phyloP scores from a whole-genome alignment of 2,888 invertebrate species.

The Stenotaenia linearis region DNA sequence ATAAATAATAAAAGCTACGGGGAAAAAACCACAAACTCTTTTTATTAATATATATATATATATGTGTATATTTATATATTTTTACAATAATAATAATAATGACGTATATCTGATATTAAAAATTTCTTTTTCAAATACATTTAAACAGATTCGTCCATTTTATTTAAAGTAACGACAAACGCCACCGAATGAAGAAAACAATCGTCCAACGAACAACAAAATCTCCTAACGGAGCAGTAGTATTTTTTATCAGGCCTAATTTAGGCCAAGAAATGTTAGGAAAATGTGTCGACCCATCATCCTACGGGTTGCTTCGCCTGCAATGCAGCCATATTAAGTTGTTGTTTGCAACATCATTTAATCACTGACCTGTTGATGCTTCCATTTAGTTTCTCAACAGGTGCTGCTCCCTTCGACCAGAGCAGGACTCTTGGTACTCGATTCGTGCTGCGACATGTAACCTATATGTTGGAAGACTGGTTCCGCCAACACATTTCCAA shows the following conservation, averaged over 20 bases:
- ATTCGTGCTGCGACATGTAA: slow-evolving; percentile 29
- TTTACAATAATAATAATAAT: background rate
- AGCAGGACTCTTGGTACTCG: slow-evolving; percentile 7
- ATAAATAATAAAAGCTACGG: background rate
- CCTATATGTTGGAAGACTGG: slow-evolving; percentile 32
- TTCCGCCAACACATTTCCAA: slow-evolving; percentile 32
- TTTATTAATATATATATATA: background rate
- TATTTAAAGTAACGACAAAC: background rate
- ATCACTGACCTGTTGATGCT: slow-evolving; percentile 12
- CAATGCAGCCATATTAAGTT: background rate
- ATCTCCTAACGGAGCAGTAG: slow-evolving; percentile 26
- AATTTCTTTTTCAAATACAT: slow-evolving; percentile 12
- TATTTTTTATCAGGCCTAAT: slow-evolving; percentile 29
- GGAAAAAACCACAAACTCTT: background rate
- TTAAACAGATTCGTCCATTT: background rate
- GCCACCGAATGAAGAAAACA: slow-evolving; percentile 13
- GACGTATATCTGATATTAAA: slow-evolving; percentile 21
- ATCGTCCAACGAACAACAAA: slow-evolving; percentile 21
- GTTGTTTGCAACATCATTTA: background rate
- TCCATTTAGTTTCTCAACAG: slow-evolving; percentile 5
- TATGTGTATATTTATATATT: background rate
- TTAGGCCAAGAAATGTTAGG: slow-evolving; percentile 28
- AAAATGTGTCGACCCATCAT: background rate
- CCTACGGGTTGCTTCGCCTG: background rate
- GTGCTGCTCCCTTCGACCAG: slow-evolving; percentile 28